These are phyloP conservation scores for Luperina testacea DNA, from an alignment of 2,888 invertebrate species.

Conservation along the genomic window DNA sequence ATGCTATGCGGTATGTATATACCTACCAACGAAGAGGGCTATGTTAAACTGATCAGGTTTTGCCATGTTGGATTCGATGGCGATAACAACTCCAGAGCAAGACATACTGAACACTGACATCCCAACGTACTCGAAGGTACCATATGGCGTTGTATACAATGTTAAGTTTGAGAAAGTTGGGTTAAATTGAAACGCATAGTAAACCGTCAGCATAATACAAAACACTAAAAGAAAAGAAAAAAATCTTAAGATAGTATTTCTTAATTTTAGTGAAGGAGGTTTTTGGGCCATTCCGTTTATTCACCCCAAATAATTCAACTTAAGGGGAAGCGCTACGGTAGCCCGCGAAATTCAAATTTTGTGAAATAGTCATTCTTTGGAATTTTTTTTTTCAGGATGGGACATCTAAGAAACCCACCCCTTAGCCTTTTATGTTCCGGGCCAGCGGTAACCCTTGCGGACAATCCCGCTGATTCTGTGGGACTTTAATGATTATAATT, in stretches of 20 bases:
- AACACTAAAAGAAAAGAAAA: constrained; percentile 71
- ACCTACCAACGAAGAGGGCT: not conserved
- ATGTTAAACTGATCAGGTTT: not conserved
- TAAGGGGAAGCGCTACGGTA: not conserved
- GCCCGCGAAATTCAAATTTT: too few relatives aligned
- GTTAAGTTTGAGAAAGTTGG: not conserved
- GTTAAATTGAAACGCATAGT: constrained; percentile 67
- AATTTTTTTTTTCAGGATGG: too few relatives aligned
- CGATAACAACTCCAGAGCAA: constrained; percentile 20
- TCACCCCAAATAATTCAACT: not conserved
- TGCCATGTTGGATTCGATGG: constrained; percentile 16
- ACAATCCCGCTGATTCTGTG: too few relatives aligned
- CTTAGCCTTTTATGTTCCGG: too few relatives aligned
- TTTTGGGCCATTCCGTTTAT: not conserved
- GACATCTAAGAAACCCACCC: too few relatives aligned
- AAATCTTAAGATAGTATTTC: not conserved
- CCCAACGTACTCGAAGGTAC: constrained; percentile 1
- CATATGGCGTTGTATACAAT: accelerated
- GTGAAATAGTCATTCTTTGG: too few relatives aligned
- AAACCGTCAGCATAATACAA: constrained; percentile 70
- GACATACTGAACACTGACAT: constrained; percentile 33
- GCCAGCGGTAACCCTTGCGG: too few relatives aligned
- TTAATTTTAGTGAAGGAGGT: not conserved
- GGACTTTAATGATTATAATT: too few relatives aligned
- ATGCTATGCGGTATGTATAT: not conserved